These are phyloP conservation scores for Linnaemya vulpina DNA, from an alignment of 2,888 invertebrate species.

Conservation along the genomic window DNA sequence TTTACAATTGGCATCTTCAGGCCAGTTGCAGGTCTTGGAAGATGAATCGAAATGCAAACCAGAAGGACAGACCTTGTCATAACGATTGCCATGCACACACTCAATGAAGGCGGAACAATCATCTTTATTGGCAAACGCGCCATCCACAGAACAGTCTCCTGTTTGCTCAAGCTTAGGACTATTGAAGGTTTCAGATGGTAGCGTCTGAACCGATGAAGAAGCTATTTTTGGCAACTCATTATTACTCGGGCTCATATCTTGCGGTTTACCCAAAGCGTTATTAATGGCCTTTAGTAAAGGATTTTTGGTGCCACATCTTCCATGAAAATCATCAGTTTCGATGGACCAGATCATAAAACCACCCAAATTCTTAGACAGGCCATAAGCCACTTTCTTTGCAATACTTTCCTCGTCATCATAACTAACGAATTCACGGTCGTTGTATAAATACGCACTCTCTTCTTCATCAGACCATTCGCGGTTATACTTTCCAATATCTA, in stretches of 20 bases:
- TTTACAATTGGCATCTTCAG: background rate
- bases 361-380: slow-evolving; percentile 90
- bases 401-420: slow-evolving; percentile 94
- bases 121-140: slow-evolving; percentile 2
- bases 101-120: slow-evolving; percentile 17
- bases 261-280: slow-evolving; percentile 7
- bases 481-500: background rate
- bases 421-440: slow-evolving; percentile 95
- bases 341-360: slow-evolving; percentile 88
- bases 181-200: background rate
- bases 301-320: slow-evolving; percentile 86
- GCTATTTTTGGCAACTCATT: background rate
- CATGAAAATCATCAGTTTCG: slow-evolving; percentile 96
- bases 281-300: slow-evolving; percentile 84
- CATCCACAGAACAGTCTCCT: slow-evolving; percentile 23
- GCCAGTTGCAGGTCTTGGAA: slow-evolving; percentile 36
- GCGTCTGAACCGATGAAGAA: background rate
- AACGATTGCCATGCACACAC: background rate
- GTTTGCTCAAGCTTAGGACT: background rate
- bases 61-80: slow-evolving; percentile 2
- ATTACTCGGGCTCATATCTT: slow-evolving; percentile 9
- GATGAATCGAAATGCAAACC: slow-evolving; percentile 45
- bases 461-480: slow-evolving; percentile 2
- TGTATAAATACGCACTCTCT: slow-evolving; percentile 84
- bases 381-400: slow-evolving; percentile 90